Conservation (phyloP, 2,113 vertebrate species). For the pig (Sus scrofa) region DNA sequence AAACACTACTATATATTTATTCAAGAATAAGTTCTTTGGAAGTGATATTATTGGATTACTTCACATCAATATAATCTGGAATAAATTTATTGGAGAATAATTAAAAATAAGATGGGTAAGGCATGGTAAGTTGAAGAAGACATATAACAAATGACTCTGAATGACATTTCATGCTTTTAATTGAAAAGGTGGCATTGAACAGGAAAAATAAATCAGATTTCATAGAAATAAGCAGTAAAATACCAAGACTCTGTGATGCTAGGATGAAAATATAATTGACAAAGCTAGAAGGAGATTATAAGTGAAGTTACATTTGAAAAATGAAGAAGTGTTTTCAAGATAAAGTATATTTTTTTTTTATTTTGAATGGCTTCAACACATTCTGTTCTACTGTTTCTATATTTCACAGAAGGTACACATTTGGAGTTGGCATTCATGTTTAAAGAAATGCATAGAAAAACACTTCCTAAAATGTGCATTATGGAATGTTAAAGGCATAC, state of each 20-base stretch:
- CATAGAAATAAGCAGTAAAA: neutral
- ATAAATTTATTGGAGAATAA: neutral
- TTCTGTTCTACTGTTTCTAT: neutral
- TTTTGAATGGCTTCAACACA: neutral
- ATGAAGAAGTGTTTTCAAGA: neutral
- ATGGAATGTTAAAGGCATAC: neutral
- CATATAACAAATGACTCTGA: neutral
- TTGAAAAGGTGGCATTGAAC: neutral
- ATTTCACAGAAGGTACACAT: neutral
- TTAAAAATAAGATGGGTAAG: neutral
- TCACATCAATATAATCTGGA: neutral
- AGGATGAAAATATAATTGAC: neutral
- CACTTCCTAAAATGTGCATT: neutral
- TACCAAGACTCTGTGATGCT: neutral
- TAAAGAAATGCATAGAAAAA: neutral
- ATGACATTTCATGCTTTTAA: neutral
- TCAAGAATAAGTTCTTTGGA: neutral
- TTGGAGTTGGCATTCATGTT: neutral
- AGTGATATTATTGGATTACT: neutral
- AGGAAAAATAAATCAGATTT: neutral
- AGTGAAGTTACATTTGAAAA: constrained; percentile 4
- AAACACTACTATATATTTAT: neutral
- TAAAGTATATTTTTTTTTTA: neutral
- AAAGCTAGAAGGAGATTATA: neutral
- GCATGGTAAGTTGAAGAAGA: neutral